Base-by-base conservation (phyloP, 2,113 vertebrate genomes). In the Cercopithecus mona region DNA sequence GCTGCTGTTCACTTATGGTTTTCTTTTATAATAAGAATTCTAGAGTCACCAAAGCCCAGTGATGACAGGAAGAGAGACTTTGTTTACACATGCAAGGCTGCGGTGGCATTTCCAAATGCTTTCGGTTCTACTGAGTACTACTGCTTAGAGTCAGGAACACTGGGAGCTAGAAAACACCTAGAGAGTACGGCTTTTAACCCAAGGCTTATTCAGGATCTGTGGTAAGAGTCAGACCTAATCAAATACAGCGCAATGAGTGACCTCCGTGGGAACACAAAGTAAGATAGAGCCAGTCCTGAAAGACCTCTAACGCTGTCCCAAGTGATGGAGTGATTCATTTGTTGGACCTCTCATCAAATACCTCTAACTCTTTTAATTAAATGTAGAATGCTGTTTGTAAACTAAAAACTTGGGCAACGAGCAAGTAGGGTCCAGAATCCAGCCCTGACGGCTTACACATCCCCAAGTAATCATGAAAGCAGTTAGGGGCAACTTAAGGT, bases 11-110 rank as follows among this genome's bases (percentile, higher is more conserved):
- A 22, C 57, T 90, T 23, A 3, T 20, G 10, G 61, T 48, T 88
- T 93, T 64, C 38, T 70, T 90, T 84, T 80, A 79, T 52, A 75
- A 50, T 27, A 79, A 90, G 5, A 76, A 66, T 64, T 32, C 2
- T 81, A 45, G 66, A 80, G 12, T 68, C 52, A 43, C 30, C 25
- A 40, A 9, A 10, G 59, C 35, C 59, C 30, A 45, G 83, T 20
- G 14, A 38, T 64, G 43, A 85, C 32, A 78, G n/a, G 16, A 86
- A 87, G 55, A 52, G 20, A 76, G 45, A 55, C 1, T 35, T 72
- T 8, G 20, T 20, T 78, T 30, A 16, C 88, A 86, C 32, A 4
- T 1, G 8, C 2, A 52, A 70, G 82, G 20, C 68, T 45, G 25
- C 0, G 4, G 25, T 50, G n/a, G 17, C 48, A 75, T 50, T 52